Evolutionary conservation across 2,888 invertebrate genomes (phyloP).

Genomic region (Idaea biselata): DNA sequence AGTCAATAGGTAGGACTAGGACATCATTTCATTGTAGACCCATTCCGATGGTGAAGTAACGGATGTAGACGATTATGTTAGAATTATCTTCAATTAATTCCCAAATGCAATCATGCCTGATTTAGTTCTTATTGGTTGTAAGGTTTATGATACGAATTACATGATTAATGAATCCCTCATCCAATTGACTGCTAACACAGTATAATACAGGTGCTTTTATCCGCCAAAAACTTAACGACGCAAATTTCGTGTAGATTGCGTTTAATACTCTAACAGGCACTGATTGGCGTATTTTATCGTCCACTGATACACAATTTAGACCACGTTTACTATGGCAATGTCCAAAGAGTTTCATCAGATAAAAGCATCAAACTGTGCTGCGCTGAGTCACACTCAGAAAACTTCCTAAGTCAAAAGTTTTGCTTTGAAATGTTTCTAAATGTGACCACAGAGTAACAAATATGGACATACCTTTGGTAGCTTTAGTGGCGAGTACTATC

Average conservation of each 20-base stretch:
- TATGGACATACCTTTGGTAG: constrained; percentile 86
- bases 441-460: not conserved
- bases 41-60: constrained; percentile 2
- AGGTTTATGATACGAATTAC: constrained; percentile 7
- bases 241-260: not conserved
- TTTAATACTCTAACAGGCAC: no score
- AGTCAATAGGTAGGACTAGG: not conserved
- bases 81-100: not conserved
- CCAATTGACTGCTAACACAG: constrained; percentile 8
- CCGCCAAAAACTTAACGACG: not conserved
- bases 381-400: not conserved
- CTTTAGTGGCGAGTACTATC: constrained; percentile 97
- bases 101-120: constrained; percentile 17
- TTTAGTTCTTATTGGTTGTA: constrained; percentile 9
- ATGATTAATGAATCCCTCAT: constrained; percentile 13
- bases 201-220: not conserved
- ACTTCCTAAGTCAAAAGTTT: not conserved
- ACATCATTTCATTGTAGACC: constrained; percentile 7
- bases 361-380: not conserved
- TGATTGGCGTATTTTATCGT: no score
- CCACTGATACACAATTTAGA: no score
- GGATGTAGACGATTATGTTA: constrained; percentile 2
- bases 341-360: not conserved
- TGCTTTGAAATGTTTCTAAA: not conserved
- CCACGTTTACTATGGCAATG: not conserved